Percentiles rank a stretch among this genome's conserved stretches.
Evolutionary conservation across 1,140 invertebrate species (phyloP).

Genomic region (Drosophila sturtevanti): DNA sequence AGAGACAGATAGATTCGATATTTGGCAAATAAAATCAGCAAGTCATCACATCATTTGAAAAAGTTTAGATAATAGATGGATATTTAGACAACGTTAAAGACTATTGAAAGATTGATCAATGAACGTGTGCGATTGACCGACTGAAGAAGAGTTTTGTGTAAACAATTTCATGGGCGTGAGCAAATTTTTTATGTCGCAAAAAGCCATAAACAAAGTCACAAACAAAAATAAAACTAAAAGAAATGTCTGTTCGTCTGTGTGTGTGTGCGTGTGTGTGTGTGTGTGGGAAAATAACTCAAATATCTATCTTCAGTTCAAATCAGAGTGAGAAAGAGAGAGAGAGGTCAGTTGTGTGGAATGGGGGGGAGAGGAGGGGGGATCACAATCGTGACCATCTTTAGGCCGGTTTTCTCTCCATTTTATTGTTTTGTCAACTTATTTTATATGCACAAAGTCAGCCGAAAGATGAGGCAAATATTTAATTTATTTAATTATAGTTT

Average conservation of each 20-base stretch:
- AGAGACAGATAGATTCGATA: too few relatives aligned
- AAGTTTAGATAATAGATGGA: slow-evolving; percentile 8
- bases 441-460: background rate
- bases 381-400: background rate
- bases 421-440: background rate
- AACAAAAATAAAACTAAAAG: background rate
- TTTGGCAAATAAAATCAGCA: slow-evolving; percentile 3
- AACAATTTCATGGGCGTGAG: slow-evolving; percentile 1
- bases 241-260: background rate
- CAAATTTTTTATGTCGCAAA: slow-evolving; percentile 7
- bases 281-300: background rate
- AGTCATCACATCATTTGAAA: slow-evolving; percentile 8
- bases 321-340: background rate
- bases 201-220: background rate
- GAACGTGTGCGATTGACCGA: background rate
- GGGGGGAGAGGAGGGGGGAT: background rate
- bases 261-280: background rate
- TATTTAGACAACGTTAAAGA: slow-evolving; percentile 8
- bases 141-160: background rate
- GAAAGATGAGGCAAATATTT: background rate
- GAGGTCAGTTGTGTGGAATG: background rate
- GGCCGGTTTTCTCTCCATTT: background rate
- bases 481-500: slow-evolving; percentile 3
- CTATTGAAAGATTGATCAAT: slow-evolving; percentile 4
- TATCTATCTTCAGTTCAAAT: background rate